phyloP scores from a whole-genome alignment of 1,140 invertebrate species.

The Lycorma delicatula region DNA sequence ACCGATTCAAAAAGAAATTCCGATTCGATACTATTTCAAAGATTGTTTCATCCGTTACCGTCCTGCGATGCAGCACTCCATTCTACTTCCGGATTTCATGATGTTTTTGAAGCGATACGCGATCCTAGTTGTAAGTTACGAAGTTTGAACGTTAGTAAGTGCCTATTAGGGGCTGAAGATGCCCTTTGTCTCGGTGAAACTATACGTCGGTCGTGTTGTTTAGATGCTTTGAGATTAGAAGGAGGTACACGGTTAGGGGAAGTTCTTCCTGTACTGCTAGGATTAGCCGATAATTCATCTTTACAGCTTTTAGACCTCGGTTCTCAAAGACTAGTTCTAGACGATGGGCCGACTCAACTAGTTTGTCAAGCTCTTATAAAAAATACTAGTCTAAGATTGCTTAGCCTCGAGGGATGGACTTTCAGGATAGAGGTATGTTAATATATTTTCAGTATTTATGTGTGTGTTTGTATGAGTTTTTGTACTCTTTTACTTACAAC shows the following conservation, averaged over 20 bases:
- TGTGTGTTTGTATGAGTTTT: too few species aligned
- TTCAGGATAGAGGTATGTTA: slow-evolving; percentile 46
- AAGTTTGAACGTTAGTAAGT: slow-evolving; percentile 45
- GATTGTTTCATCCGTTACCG: slow-evolving; percentile 41
- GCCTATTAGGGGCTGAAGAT: slow-evolving; percentile 41
- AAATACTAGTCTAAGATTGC: slow-evolving; percentile 42
- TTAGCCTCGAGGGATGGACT: slow-evolving; percentile 48
- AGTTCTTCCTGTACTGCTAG: slow-evolving; percentile 44
- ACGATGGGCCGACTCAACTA: slow-evolving; percentile 46
- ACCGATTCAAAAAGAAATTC: slow-evolving; percentile 43
- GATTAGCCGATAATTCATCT: slow-evolving; percentile 42
- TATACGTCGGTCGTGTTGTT: slow-evolving; percentile 40
- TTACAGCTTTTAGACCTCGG: slow-evolving; percentile 46
- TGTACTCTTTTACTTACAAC: too few species aligned
- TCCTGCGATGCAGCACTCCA: slow-evolving; percentile 42
- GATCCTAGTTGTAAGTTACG: slow-evolving; percentile 41
- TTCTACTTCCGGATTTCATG: slow-evolving; percentile 40
- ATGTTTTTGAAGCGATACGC: slow-evolving; percentile 41
- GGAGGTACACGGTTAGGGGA: slow-evolving; percentile 41
- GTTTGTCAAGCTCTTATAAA: slow-evolving; percentile 43
- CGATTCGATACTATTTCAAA: slow-evolving; percentile 44
- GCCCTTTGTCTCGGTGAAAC: slow-evolving; percentile 47
- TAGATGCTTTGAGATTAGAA: slow-evolving; percentile 45
- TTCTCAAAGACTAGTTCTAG: slow-evolving; percentile 44
- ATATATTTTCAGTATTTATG: too few species aligned